A percentile compares a stretch with the other conserved stretches of the same genome.
Conservation (phyloP, 2,888 invertebrate species). For the Hecatera dysodea region DNA sequence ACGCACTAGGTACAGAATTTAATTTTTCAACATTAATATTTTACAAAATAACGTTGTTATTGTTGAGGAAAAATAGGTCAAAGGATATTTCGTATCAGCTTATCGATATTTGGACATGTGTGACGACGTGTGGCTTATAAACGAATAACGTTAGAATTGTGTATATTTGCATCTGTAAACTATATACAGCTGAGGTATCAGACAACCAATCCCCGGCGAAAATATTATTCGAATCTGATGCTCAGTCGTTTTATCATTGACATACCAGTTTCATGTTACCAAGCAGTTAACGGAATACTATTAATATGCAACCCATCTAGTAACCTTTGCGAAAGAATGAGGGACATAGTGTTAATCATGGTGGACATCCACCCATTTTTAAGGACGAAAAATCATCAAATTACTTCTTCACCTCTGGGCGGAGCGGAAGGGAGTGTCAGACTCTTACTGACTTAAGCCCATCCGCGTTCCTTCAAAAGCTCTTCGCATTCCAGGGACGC, state of each 20-base stretch:
- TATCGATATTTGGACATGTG: conserved; percentile 38
- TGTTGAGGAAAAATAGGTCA: conserved; percentile 24
- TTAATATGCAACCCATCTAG: not conserved
- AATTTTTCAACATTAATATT: not conserved
- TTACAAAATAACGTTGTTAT: conserved; percentile 10
- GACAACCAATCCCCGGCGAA: not conserved
- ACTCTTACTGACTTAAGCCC: too few species aligned
- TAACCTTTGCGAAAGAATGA: not conserved
- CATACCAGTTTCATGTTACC: conserved; percentile 7
- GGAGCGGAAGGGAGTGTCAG: too few species aligned
- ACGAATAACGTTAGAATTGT: not conserved
- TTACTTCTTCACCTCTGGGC: too few species aligned
- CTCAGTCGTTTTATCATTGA: not conserved
- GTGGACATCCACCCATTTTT: too few species aligned
- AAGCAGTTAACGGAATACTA: conserved; percentile 4
- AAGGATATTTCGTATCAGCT: conserved; percentile 23
- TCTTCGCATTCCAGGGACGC: too few species aligned
- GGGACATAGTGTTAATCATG: not conserved
- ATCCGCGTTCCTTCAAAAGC: too few species aligned
- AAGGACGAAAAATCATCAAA: too few species aligned
- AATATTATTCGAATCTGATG: conserved; percentile 15
- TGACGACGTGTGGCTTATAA: not conserved
- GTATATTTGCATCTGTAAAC: not conserved
- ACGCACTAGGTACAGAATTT: not conserved
- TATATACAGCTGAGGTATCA: not conserved